Base-by-base conservation (phyloP, 1,140 invertebrate species). In the Drosophila orena region DNA sequence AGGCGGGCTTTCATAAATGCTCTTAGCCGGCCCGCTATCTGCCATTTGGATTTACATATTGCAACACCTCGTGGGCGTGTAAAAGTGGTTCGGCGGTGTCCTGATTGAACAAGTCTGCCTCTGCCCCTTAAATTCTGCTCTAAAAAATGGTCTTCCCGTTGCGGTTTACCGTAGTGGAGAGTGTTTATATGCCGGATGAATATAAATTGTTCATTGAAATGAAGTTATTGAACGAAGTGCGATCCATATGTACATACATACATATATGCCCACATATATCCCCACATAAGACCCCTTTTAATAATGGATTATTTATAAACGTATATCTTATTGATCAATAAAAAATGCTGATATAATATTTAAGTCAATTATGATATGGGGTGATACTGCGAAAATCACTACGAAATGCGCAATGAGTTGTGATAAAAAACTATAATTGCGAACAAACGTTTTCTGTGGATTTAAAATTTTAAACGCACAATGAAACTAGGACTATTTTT, bases 31-130 rank as follows among this genome's bases (percentile, higher is more conserved):
- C 11, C 27, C 20, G n/a, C 17, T 42, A 61, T 40, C 35, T 59
- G n/a, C 27, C 59, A 40, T 42, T 61, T 64, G 50, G 64, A 68
- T 68, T 68, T 68, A 68, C 64, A 68, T 68, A 65, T 42, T 52
- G 46, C 59, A 61, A 44, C 35, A 35, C 14, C 15, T 12, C 58
- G n/a, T 11, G 17, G 37, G 8, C 20, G 11, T 27, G 27, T 15
- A 27, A 34, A 15, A 24, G 35, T 42, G n/a, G 17, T 10, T 50
- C 10, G 15, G 24, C 11, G 37, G 14, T 27, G 15, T 11, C 20
- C 58, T 27, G 30, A 64, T 27, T 50, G 59, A 35, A 59, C 27
- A 55, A 30, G 17, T 42, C 30, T 44, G 59, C 60, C 54, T 3
- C 37, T 40, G 17, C 37, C 12, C 14, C 53, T 34, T 61, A 22